phyloP scores from a whole-genome alignment of 2,113 vertebrate genomes.

The Seriola rivoliana region DNA sequence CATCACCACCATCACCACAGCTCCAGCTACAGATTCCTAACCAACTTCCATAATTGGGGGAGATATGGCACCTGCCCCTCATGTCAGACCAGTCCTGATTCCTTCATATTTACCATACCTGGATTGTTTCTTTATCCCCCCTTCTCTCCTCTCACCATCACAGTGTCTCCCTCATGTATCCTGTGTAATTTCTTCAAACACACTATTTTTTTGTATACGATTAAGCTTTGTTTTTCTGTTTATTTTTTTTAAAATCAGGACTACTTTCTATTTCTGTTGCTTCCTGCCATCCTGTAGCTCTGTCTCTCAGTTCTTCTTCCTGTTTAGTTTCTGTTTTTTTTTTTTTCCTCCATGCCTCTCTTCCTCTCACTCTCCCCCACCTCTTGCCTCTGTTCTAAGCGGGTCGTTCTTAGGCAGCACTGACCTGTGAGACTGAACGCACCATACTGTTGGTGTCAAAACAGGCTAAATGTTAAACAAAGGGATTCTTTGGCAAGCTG shows the following conservation, averaged over 20 bases:
- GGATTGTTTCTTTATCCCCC: slow-evolving; percentile 17
- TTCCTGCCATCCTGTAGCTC: slow-evolving; percentile 20
- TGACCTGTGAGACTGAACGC: slow-evolving; percentile 49
- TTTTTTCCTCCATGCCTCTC: neutral
- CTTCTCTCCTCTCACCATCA: slow-evolving; percentile 9
- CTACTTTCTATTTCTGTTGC: slow-evolving; percentile 43
- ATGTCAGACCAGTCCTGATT: slow-evolving; percentile 34
- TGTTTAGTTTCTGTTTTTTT: slow-evolving; percentile 20
- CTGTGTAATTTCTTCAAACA: slow-evolving; percentile 19
- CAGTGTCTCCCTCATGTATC: neutral
- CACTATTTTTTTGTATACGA: slow-evolving; percentile 8
- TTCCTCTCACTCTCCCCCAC: slow-evolving; percentile 7
- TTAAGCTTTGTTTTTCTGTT: slow-evolving; percentile 33
- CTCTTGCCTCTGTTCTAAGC: slow-evolving; percentile 34
- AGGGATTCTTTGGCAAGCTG: slow-evolving; percentile 39
- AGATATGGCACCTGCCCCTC: slow-evolving; percentile 42
- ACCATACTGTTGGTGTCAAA: slow-evolving; percentile 36
- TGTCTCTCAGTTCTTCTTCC: slow-evolving; percentile 11
- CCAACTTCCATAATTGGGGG: slow-evolving; percentile 20
- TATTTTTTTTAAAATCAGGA: slow-evolving; percentile 34
- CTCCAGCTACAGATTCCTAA: slow-evolving; percentile 51
- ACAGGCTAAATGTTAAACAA: slow-evolving; percentile 51
- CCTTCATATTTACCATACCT: slow-evolving; percentile 30
- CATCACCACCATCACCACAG: slow-evolving; percentile 2
- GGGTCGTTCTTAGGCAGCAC: slow-evolving; percentile 41